A percentile compares a stretch with the other conserved stretches of the same genome.
Conservation (phyloP, 2,113 vertebrate genomes). For the Dipodomys ordii region DNA sequence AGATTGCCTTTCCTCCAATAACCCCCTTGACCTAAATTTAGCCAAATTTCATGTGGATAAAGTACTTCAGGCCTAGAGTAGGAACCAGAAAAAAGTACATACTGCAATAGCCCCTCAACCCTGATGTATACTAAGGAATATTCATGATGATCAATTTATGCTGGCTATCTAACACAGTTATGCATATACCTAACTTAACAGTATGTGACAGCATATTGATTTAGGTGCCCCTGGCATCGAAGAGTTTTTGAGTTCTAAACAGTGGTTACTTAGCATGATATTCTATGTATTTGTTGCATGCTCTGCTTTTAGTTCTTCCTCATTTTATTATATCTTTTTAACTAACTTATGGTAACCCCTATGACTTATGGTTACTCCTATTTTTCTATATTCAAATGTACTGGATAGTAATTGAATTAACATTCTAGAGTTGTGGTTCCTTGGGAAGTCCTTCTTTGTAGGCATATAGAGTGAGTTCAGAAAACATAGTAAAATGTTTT, state of each 20-base stretch:
- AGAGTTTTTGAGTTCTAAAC: not conserved
- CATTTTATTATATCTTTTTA: too few relatives aligned
- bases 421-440: not conserved
- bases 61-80: not conserved
- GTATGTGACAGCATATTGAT: not conserved
- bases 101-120: rapidly evolving
- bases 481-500: not conserved
- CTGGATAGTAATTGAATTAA: not conserved
- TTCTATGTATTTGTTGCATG: too few relatives aligned
- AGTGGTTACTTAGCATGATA: not conserved
- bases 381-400: too few relatives aligned
- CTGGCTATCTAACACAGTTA: not conserved
- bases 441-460: not conserved
- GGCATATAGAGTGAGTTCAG: not conserved
- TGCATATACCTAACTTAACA: not conserved
- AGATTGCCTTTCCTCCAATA: slow-evolving; percentile 32
- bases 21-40: not conserved
- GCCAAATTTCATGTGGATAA: not conserved
- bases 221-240: not conserved
- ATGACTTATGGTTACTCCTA: too few relatives aligned
- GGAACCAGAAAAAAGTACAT: not conserved
- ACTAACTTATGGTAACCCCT: too few relatives aligned
- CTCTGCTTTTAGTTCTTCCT: too few relatives aligned
- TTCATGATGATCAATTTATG: not conserved
- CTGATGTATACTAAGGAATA: not conserved